Evolutionary conservation across 1,140 invertebrate genomes (phyloP).

Genomic region (Battus philenor): DNA sequence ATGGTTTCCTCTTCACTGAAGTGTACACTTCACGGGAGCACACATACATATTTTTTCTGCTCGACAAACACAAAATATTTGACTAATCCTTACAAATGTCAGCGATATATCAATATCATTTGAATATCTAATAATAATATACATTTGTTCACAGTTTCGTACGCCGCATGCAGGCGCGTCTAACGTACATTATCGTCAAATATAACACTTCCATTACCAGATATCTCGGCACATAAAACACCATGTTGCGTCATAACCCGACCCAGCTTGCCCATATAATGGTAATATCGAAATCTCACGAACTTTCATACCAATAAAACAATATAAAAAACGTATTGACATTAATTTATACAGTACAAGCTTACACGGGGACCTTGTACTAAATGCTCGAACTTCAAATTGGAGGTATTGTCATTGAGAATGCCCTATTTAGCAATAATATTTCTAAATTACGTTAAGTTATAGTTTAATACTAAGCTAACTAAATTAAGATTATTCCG

Average conservation of each 20-base stretch:
- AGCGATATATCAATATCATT: slow-evolving; percentile 17
- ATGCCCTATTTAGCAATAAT: no score
- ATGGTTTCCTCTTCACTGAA: slow-evolving; percentile 8
- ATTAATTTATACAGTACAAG: slow-evolving; percentile 63
- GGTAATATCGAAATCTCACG: slow-evolving; percentile 52
- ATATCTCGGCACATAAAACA: slow-evolving; percentile 39
- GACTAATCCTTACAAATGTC: slow-evolving; percentile 11
- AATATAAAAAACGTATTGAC: slow-evolving; percentile 64
- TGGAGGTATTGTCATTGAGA: no score
- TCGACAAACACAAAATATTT: slow-evolving; percentile 9
- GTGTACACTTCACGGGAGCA: slow-evolving; percentile 3
- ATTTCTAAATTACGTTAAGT: no score
- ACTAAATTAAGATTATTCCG: no score
- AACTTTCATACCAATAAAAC: slow-evolving; percentile 65
- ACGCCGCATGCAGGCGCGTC: slow-evolving; percentile 17
- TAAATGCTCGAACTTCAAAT: no score
- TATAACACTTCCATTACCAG: slow-evolving; percentile 29
- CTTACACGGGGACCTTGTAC: no score
- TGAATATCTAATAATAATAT: slow-evolving; percentile 18
- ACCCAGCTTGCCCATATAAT: slow-evolving; percentile 33
- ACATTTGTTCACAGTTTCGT: slow-evolving; percentile 26
- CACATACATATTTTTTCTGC: slow-evolving; percentile 1
- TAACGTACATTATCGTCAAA: slow-evolving; percentile 32
- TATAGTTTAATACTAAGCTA: no score
- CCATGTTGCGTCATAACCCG: slow-evolving; percentile 43